phyloP scores from a whole-genome alignment of 2,888 invertebrate genomes.

The Pandemis heparana region DNA sequence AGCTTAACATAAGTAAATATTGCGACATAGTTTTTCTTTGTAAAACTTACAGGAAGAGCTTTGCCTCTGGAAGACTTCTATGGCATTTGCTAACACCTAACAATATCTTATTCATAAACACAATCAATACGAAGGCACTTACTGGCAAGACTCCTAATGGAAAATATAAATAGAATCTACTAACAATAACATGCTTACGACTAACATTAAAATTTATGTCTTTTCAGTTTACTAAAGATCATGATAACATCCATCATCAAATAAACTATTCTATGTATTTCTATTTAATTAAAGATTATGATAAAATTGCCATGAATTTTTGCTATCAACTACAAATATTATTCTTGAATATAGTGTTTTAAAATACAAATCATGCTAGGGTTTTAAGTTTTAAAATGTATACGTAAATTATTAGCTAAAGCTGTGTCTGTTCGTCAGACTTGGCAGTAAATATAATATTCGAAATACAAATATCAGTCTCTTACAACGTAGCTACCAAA shows the following conservation, averaged over 20 bases:
- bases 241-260: conserved; percentile 18
- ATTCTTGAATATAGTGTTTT: neutral
- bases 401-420: neutral
- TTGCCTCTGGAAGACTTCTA: conserved; percentile 40
- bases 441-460: conserved; percentile 17
- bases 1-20: conserved; percentile 13
- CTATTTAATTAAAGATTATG: conserved; percentile 11
- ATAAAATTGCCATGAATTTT: conserved; percentile 6
- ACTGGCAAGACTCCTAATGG: conserved; percentile 58
- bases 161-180: conserved; percentile 26
- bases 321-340: conserved; percentile 15
- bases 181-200: neutral
- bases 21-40: conserved; percentile 13
- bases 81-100: conserved; percentile 9
- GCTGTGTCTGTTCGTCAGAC: neutral
- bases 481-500: conserved; percentile 50
- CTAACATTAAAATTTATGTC: conserved; percentile 1
- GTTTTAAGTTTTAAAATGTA: neutral
- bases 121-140: conserved; percentile 56
- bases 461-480: conserved; percentile 52
- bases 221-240: conserved; percentile 11
- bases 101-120: conserved; percentile 6
- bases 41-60: conserved; percentile 32
- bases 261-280: conserved; percentile 2
- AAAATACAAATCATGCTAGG: conserved; percentile 11